Base-by-base conservation (phyloP, 2,113 vertebrate species). In the Pseudolaguvia tuberculata region DNA sequence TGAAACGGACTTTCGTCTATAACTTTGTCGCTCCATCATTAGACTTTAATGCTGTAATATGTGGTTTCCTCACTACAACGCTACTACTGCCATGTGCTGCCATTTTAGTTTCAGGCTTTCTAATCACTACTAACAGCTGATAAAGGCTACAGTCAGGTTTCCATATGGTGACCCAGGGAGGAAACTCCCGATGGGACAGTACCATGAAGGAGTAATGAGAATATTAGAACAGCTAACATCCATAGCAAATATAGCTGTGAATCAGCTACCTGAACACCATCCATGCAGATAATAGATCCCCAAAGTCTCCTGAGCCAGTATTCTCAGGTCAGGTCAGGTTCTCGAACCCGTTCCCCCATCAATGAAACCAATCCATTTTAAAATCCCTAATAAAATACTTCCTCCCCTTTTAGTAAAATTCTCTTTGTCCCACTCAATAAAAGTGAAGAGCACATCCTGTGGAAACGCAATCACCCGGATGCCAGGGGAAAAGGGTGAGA, bases 161-260 rank as follows among this genome's bases (percentile, higher is more conserved):
- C 70, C 57, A 61, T 31, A 29, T 25, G n/a, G 50, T 65, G 61
- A 53, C 31, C 45, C 45, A 45, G 50, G 9, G 21, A 62, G 31
- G 27, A 57, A 39, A 62, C 47, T 73, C 70, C 18, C 25, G 62
- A 20, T 35, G 57, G 71, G 35, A 17, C 45, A 39, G 47, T 73
- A 35, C 20, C 35, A 61, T 73, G 25, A 61, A 62, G 71, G 71
- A 73, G 71, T 48, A 51, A 61, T 12, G 17, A 25, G 70, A 29
- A 72, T 31, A 62, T n/a, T 31, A 35, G 47, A 42, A 47, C 31
- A 74, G 25, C 58, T 50, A 63, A 70, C 57, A 42, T 79, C 39
- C 48, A 65, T 39, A 39, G 51, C 66, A 52, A 21, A 71, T 53
- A 70, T 47, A 27, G 65, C 77, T 61, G 31, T 67, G 42, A 47